Base-by-base conservation (phyloP, 2,113 vertebrate species). In the Onychorhynchus coronatus region DNA sequence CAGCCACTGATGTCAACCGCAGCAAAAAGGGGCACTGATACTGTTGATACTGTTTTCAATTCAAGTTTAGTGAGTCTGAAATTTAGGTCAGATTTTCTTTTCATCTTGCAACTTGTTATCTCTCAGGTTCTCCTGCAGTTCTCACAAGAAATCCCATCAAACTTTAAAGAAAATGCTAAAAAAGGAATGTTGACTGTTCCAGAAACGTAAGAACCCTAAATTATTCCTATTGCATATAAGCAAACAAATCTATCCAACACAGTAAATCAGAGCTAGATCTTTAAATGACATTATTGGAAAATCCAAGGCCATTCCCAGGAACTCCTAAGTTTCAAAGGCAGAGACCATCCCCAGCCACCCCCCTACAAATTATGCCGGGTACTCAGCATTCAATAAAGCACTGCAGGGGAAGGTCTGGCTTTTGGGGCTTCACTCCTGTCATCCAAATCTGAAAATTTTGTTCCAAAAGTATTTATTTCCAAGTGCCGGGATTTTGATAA, bases 21-120 rank as follows among this genome's bases (percentile, higher is more conserved):
- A 95, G 66, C 75, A 93, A 94, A 94, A 89, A 5, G 39, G 31
- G 50, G n/a, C 82, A 56, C 39, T 49, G 77, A 80, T 37, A 12
- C 18, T 73, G 61, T 12, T 81, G 80, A 58, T 70, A 17, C 6
- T 52, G 59, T 56, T 62, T 91, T 22, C 53, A 24, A 35, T 49
- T 67, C 42, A 58, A 37, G 22, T 63, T 68, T 20, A 65, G 22
- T 4, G 49, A 89, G 70, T 35, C 76, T 88, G 58, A 95, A 89
- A 82, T 93, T 50, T 62, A 68, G 71, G 85, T 88, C 66, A 78
- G 17, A 33, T 30, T 85, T 87, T 61, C 74, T 93, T 95, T 93
- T 89, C 70, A 93, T 89, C 86, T 95, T 68, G 44, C 44, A 94
- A 65, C 44, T 85, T 75, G n/a, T 37, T 82, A 75, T 87, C 65